Evolutionary conservation across 2,888 invertebrate species (phyloP), one percentile per base, ranked within the genome.

Genomic region (Monoplex corrugatus): DNA sequence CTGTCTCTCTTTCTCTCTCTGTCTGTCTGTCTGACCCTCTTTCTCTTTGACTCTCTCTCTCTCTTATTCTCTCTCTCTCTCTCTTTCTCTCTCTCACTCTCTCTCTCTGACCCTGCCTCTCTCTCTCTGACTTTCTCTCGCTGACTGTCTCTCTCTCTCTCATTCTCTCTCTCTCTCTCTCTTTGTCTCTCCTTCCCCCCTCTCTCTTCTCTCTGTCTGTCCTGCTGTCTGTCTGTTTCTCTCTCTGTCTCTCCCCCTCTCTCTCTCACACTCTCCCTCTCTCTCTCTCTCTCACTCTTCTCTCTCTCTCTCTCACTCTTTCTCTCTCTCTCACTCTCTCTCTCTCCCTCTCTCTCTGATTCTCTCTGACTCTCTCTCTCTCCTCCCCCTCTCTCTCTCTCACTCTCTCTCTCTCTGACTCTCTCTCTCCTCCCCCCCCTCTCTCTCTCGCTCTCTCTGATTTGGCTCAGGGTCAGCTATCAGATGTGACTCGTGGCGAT

Each of bases 401-500:
- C 75, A 8, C 38, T 16, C 75, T 19, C 75, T 38, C 38, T 38
- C 38, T 38, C 75, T 38, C 6, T 8, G 38, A 50, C 50, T 19
- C 50, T 10, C 50, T 13, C 10, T 68, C 68, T 19, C n/a, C 68
- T 68, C 68, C 50, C 5, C n/a, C 68, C n/a, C 68, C 28, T n/a
- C n/a, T n/a, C n/a, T n/a, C n/a, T n/a, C n/a, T n/a, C n/a, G n/a
- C n/a, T n/a, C n/a, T n/a, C n/a, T n/a, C n/a, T n/a, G n/a, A n/a
- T n/a, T 3, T 13, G 50, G 43, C 78, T 43, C 8, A 10, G 84
- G 84, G 84, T 57, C 84, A 57, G 84, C 57, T 57, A 84, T 84
- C 84, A 84, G 35, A 32, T 0, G 45, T 35, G 84, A 45, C 84
- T 84, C 84, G 84, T 84, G 84, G 57, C 84, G 8, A 50, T 32